Evolutionary conservation across 1,140 invertebrate species (phyloP).

Genomic region (Ceratina calcarata): DNA sequence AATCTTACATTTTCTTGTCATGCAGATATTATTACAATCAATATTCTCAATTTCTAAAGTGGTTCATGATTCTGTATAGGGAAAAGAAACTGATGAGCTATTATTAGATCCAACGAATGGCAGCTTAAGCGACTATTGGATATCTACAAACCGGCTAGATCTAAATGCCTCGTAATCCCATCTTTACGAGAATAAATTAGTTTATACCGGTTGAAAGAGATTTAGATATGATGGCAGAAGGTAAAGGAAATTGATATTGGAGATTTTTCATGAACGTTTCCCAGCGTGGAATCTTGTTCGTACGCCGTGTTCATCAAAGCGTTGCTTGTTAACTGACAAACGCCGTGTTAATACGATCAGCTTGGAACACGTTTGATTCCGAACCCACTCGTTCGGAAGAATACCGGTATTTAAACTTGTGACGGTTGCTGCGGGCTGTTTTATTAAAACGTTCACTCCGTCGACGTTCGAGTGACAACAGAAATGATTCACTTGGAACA

Average conservation of each 20-base stretch:
- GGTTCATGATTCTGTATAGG: not conserved
- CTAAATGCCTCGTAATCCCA: slow-evolving; percentile 54
- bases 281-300: slow-evolving; percentile 15
- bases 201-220: slow-evolving; percentile 46
- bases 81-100: not conserved
- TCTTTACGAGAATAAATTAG: slow-evolving; percentile 72
- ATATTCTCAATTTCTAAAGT: not conserved
- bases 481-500: slow-evolving; percentile 6
- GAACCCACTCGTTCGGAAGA: slow-evolving; percentile 29
- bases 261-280: slow-evolving; percentile 28
- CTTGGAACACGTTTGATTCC: slow-evolving; percentile 7
- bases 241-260: slow-evolving; percentile 26
- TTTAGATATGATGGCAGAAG: not conserved
- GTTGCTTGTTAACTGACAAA: slow-evolving; percentile 46
- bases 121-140: not conserved
- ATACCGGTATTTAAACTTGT: slow-evolving; percentile 36
- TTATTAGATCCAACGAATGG: slow-evolving; percentile 3
- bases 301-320: slow-evolving; percentile 32
- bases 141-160: slow-evolving; percentile 18
- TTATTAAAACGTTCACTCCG: slow-evolving; percentile 29
- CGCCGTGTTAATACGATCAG: slow-evolving; percentile 41
- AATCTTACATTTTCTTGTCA: no score
- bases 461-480: not conserved
- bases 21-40: no score
- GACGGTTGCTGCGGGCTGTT: slow-evolving; percentile 21